Conservation (phyloP, 2,113 vertebrate genomes). For the Oreochromis aureus region DNA sequence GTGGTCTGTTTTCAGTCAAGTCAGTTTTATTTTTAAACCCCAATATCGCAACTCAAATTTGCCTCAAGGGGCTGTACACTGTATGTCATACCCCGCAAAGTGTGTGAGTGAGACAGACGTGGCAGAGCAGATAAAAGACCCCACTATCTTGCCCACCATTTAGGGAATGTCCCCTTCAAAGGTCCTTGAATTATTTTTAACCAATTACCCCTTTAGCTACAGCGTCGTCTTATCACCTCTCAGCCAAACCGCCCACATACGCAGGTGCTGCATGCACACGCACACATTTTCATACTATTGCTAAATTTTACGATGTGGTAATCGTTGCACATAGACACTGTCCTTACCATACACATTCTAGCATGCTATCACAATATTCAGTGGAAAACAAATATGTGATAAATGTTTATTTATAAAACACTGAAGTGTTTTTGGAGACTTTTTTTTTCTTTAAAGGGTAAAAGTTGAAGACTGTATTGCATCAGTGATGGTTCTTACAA, state of each 20-base stretch:
- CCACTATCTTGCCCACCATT: neutral
- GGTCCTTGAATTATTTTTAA: slow-evolving; percentile 67
- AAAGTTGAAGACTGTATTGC: neutral
- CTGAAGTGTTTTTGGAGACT: neutral
- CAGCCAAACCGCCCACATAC: neutral
- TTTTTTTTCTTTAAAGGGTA: neutral
- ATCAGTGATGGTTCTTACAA: neutral
- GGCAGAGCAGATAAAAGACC: slow-evolving; percentile 13
- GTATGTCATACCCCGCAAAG: neutral
- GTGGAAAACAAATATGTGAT: neutral
- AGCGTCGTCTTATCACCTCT: slow-evolving; percentile 33
- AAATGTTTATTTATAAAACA: slow-evolving; percentile 38
- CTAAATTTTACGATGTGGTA: neutral
- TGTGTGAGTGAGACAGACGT: neutral
- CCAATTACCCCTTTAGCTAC: slow-evolving; percentile 38
- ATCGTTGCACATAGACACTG: neutral
- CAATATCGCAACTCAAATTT: neutral
- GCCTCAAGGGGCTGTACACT: neutral
- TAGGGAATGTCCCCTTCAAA: slow-evolving; percentile 62
- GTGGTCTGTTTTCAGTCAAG: neutral
- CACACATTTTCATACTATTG: neutral
- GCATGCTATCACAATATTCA: neutral
- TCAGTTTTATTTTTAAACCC: neutral
- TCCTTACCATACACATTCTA: neutral
- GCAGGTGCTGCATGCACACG: neutral